A percentile compares a stretch with the other conserved stretches of the same genome.
phyloP scores from a whole-genome alignment of 2,797 vertebrate genomes.

The Ctenopoma multispine region DNA sequence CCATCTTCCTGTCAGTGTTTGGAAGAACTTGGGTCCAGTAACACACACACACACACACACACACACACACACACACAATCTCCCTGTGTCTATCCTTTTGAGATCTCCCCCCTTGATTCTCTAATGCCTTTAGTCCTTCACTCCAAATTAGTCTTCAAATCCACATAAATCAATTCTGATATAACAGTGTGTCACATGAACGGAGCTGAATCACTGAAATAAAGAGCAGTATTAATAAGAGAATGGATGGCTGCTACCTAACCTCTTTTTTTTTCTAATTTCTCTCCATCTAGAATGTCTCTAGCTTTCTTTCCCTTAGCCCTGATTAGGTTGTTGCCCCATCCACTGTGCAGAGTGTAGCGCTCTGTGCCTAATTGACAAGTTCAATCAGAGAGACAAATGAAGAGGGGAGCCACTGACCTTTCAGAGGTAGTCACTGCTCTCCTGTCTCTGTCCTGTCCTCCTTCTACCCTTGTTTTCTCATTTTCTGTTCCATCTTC shows the following conservation, averaged over 20 bases:
- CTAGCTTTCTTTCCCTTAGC: conserved; percentile 43
- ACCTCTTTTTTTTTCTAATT: conserved; percentile 29
- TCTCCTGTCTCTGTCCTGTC: conserved; percentile 51
- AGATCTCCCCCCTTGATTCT: conserved; percentile 6
- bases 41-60: background rate
- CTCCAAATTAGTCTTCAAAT: conserved; percentile 5
- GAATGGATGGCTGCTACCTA: conserved; percentile 19
- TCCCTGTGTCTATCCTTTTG: conserved; percentile 18
- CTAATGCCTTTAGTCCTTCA: background rate
- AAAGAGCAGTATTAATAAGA: conserved; percentile 28
- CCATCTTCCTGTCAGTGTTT: conserved; percentile 60
- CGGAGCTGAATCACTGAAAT: conserved; percentile 30
- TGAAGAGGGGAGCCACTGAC: conserved; percentile 80
- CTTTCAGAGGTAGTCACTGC: conserved; percentile 76
- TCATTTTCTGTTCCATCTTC: conserved; percentile 29
- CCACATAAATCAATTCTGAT: conserved; percentile 28
- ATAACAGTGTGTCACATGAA: conserved; percentile 5
- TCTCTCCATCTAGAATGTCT: conserved; percentile 27
- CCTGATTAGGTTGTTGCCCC: conserved; percentile 81
- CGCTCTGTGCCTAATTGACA: conserved; percentile 80
- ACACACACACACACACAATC: background rate
- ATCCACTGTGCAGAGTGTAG: conserved; percentile 67
- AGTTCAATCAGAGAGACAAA: conserved; percentile 85
- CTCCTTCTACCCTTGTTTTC: conserved; percentile 12
- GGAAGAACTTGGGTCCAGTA: conserved; percentile 34